Conservation (phyloP, 2,113 vertebrate genomes). For the Antigone vipio region DNA sequence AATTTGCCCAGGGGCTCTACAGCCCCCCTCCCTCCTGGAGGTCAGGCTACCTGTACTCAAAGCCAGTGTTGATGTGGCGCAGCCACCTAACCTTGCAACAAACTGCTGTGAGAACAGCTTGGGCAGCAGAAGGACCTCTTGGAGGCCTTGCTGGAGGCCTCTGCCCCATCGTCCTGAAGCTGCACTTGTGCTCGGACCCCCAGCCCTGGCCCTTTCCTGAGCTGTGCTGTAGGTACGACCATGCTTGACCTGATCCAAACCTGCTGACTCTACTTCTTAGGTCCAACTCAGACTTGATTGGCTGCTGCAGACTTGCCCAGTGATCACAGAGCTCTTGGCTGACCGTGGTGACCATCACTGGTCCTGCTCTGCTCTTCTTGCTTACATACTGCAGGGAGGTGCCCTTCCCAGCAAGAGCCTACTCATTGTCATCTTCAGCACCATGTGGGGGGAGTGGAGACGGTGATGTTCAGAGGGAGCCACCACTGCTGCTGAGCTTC, state of each 20-base stretch:
- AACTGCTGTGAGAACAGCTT: too few species aligned
- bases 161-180: fast-evolving
- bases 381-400: fast-evolving
- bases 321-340: neutral
- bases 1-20: neutral
- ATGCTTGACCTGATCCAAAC: neutral
- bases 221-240: neutral
- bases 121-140: neutral
- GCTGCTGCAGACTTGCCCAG: neutral
- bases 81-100: neutral
- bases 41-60: neutral
- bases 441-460: fast-evolving
- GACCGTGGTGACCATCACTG: neutral
- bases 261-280: fast-evolving
- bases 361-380: neutral
- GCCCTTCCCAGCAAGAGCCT: too few species aligned
- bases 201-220: neutral
- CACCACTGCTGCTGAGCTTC: neutral
- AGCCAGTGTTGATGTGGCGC: neutral
- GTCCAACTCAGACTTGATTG: neutral
- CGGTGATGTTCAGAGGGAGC: neutral
- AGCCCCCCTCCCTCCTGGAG: neutral
- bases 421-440: neutral
- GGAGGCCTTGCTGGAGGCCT: neutral
- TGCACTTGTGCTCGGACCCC: neutral